Conservation (phyloP, 2,113 vertebrate species). For the Peromyscus maniculatus region DNA sequence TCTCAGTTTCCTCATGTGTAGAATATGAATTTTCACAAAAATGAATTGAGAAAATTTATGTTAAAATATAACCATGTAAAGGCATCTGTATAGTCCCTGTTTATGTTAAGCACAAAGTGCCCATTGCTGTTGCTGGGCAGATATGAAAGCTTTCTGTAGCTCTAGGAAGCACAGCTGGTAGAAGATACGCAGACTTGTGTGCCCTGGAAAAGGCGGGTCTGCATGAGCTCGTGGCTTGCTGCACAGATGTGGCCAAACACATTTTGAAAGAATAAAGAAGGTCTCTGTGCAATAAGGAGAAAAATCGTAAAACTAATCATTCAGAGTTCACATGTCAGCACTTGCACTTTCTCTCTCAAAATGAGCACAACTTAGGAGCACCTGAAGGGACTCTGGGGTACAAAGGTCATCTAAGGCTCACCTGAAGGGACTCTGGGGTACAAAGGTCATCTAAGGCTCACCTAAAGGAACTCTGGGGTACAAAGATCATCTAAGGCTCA, state of each 20-base stretch:
- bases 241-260: background rate
- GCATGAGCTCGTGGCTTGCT: background rate
- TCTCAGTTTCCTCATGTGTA: background rate
- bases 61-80: background rate
- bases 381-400: background rate
- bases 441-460: background rate
- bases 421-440: background rate
- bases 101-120: background rate
- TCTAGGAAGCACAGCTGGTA: background rate
- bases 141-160: background rate
- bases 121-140: background rate
- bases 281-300: background rate
- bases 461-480: background rate
- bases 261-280: constrained; percentile 38
- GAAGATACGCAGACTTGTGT: background rate
- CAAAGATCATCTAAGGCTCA: background rate
- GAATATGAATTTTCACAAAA: background rate
- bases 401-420: background rate
- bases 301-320: background rate
- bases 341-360: background rate
- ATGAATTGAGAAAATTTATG: background rate
- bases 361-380: background rate
- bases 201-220: background rate
- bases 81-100: background rate
- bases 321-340: background rate